Percentiles rank a stretch among this genome's conserved stretches.
These are phyloP conservation scores for Drosophila parthenogenetica DNA, from an alignment of 2,888 invertebrate genomes.

Conservation along the genomic window DNA sequence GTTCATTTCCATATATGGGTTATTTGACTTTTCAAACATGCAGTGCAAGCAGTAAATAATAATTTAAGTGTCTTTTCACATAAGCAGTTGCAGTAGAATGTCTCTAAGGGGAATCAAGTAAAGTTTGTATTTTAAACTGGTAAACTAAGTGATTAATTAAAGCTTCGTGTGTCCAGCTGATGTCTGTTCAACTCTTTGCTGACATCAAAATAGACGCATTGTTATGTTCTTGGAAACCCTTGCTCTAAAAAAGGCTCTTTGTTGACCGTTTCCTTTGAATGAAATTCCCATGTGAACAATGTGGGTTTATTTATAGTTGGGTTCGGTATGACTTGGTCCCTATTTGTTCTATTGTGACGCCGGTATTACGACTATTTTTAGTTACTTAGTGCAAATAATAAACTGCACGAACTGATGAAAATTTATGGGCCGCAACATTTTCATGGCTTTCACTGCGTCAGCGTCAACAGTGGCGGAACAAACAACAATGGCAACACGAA, in stretches of 20 bases:
- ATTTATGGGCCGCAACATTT: constrained; percentile 58
- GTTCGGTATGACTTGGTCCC: not conserved
- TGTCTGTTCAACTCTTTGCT: not conserved
- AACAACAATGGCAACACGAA: constrained; percentile 17
- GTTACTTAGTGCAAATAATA: constrained; percentile 34
- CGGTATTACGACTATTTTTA: constrained; percentile 40
- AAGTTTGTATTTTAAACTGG: too few species aligned
- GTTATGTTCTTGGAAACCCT: not conserved
- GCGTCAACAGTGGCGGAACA: not conserved
- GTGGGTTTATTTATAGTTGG: constrained; percentile 9
- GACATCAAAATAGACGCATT: not conserved
- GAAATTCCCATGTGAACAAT: not conserved
- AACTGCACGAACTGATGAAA: constrained; percentile 48
- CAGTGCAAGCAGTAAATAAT: constrained; percentile 4
- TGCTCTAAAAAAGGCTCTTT: not conserved
- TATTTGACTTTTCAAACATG: constrained; percentile 14
- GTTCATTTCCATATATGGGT: constrained; percentile 13
- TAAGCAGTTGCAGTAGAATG: not conserved
- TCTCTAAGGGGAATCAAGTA: not conserved
- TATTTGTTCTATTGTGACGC: constrained; percentile 10
- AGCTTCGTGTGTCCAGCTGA: too few species aligned
- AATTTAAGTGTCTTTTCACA: not conserved
- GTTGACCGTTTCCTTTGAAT: not conserved
- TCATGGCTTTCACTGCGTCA: constrained; percentile 59
- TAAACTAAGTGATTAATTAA: too few species aligned